A percentile compares a stretch with the other conserved stretches of the same genome.
phyloP scores from a whole-genome alignment of 92 coral and sea anemone genomes.

The Virgularia gustaviana region DNA sequence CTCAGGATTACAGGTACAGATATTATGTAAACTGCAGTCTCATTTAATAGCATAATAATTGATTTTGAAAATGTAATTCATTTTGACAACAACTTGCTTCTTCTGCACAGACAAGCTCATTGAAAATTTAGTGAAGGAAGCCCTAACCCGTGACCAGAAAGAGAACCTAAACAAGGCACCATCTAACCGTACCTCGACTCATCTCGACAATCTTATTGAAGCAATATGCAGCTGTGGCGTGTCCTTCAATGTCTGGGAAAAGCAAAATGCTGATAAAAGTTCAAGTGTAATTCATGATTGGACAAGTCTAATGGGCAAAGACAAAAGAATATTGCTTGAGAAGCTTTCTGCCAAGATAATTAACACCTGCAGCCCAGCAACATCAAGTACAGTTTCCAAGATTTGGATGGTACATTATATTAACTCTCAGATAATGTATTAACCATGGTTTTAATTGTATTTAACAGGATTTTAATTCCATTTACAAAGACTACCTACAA shows the following conservation, averaged over 20 bases:
- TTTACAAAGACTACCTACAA: conserved; percentile 23
- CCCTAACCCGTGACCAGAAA: conserved; percentile 54
- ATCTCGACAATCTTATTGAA: conserved; percentile 41
- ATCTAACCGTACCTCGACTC: conserved; percentile 20
- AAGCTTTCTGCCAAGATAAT: conserved; percentile 51
- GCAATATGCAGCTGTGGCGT: conserved; percentile 60
- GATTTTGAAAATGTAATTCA: too few relatives aligned
- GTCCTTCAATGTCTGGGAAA: conserved; percentile 60
- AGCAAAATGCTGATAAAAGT: conserved; percentile 54
- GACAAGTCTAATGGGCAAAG: conserved; percentile 64
- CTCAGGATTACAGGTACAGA: conserved; percentile 14
- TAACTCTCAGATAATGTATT: neutral
- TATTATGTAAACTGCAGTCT: neutral
- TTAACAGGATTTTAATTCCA: conserved; percentile 43
- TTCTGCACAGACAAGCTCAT: conserved; percentile 40
- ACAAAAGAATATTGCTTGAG: conserved; percentile 49
- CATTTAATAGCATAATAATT: neutral
- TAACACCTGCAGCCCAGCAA: conserved; percentile 34
- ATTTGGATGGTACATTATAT: conserved; percentile 56
- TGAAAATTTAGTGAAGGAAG: conserved; percentile 46
- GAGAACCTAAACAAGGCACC: conserved; percentile 56
- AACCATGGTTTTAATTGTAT: too few relatives aligned
- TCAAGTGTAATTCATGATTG: conserved; percentile 47
- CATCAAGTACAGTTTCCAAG: conserved; percentile 49
- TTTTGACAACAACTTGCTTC: neutral